Evolutionary conservation across 2,797 vertebrate genomes (phyloP).

Genomic region (Choloepus didactylus): DNA sequence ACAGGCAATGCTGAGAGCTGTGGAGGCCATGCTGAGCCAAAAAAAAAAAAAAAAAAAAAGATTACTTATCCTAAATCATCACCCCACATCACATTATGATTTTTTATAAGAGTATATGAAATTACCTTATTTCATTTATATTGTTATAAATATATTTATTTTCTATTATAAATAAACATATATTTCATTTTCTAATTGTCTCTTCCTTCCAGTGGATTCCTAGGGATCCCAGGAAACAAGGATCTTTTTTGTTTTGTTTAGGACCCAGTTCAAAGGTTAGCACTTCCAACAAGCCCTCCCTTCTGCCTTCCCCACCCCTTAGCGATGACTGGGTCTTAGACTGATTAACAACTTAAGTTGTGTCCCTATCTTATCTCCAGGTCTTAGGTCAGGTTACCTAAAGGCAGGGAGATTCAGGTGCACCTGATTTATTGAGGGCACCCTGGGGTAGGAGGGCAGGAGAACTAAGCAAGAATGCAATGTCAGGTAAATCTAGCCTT

Average conservation of each 20-base stretch:
- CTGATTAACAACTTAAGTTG: too few species aligned
- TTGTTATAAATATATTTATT: background rate
- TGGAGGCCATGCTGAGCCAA: background rate
- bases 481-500: background rate
- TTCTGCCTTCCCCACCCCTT: background rate
- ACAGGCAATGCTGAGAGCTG: background rate
- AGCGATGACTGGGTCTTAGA: background rate
- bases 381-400: background rate
- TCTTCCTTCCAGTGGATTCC: background rate
- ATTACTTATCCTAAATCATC: background rate
- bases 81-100: background rate
- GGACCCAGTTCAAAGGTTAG: background rate
- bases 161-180: background rate
- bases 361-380: background rate
- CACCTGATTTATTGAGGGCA: background rate
- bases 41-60: background rate
- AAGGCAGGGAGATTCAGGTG: background rate
- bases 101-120: conserved; percentile 29
- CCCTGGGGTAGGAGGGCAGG: background rate
- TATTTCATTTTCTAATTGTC: background rate
- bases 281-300: background rate
- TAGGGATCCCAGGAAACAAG: background rate
- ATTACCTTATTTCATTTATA: background rate
- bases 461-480: background rate
- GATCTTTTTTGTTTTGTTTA: background rate